A percentile compares a stretch with the other conserved stretches of the same genome.
Conservation (phyloP, 2,113 vertebrate genomes). For the Enhydra lutris region DNA sequence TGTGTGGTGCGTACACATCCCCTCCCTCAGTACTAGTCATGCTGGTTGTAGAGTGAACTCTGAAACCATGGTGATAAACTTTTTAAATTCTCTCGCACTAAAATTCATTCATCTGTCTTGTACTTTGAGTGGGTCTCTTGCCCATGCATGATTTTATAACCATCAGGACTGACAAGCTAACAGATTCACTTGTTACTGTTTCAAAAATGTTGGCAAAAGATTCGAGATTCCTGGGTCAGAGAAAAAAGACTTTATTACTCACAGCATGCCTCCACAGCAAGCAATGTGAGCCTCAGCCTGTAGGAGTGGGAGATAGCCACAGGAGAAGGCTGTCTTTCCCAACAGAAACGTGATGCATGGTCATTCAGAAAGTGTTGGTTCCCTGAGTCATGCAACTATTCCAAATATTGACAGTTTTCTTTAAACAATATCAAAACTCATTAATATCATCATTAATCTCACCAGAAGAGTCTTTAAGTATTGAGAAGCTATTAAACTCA, state of each 20-base stretch:
- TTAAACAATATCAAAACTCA: background rate
- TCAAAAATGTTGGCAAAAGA: background rate
- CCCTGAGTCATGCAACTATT: background rate
- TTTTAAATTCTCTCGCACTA: background rate
- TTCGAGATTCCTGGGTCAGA: background rate
- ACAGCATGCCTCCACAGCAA: background rate
- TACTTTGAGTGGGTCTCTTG: background rate
- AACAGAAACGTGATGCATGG: background rate
- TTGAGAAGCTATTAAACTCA: background rate
- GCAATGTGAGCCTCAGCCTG: background rate
- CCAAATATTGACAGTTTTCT: background rate
- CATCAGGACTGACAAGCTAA: background rate
- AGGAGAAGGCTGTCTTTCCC: background rate
- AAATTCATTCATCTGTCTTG: background rate
- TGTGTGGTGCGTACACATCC: accelerated
- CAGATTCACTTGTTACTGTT: background rate
- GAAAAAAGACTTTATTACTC: background rate
- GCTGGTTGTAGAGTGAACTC: background rate
- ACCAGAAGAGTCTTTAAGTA: background rate
- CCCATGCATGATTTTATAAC: background rate
- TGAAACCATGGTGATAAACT: background rate
- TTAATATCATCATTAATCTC: background rate
- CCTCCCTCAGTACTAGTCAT: background rate
- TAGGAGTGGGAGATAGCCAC: background rate
- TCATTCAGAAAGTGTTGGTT: background rate